These are phyloP conservation scores for Sialis lutaria DNA, from an alignment of 2,888 invertebrate genomes.

Conservation along the genomic window DNA sequence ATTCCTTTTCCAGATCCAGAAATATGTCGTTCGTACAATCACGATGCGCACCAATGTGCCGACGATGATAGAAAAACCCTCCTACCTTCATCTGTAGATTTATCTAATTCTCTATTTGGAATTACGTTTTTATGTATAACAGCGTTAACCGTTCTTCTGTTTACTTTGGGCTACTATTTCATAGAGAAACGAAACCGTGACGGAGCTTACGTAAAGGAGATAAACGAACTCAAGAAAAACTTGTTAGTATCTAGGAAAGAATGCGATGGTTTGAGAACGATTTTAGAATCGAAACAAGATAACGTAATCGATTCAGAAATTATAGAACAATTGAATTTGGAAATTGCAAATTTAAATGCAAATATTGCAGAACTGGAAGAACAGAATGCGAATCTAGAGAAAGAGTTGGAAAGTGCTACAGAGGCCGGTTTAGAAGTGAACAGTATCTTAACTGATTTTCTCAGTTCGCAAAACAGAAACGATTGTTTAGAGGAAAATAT, in stretches of 20 bases:
- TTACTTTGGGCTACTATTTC: conserved; percentile 59
- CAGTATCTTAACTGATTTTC: conserved; percentile 43
- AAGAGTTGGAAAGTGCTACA: conserved; percentile 64
- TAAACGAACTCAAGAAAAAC: conserved; percentile 44
- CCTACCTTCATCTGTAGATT: not conserved
- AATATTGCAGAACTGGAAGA: conserved; percentile 39
- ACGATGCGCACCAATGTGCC: not conserved
- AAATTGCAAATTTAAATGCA: conserved; percentile 35
- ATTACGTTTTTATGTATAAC: conserved; percentile 44
- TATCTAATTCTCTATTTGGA: conserved; percentile 23
- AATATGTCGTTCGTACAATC: not conserved
- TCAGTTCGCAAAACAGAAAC: conserved; percentile 48
- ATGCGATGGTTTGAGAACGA: conserved; percentile 45
- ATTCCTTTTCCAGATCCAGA: not conserved
- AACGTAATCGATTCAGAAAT: conserved; percentile 48
- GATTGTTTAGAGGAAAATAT: conserved; percentile 43
- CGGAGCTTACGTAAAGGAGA: conserved; percentile 46
- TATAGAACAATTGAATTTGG: conserved; percentile 45
- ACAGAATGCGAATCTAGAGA: conserved; percentile 46
- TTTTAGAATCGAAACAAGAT: conserved; percentile 35
- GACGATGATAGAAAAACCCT: not conserved
- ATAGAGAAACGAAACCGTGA: conserved; percentile 60
- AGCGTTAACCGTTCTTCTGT: conserved; percentile 53
- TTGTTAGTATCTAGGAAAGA: conserved; percentile 41
- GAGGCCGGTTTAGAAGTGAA: conserved; percentile 63